A percentile compares a stretch with the other conserved stretches of the same genome.
Conservation (phyloP, 2,797 vertebrate genomes). For the Pseudocheirus occidentalis region DNA sequence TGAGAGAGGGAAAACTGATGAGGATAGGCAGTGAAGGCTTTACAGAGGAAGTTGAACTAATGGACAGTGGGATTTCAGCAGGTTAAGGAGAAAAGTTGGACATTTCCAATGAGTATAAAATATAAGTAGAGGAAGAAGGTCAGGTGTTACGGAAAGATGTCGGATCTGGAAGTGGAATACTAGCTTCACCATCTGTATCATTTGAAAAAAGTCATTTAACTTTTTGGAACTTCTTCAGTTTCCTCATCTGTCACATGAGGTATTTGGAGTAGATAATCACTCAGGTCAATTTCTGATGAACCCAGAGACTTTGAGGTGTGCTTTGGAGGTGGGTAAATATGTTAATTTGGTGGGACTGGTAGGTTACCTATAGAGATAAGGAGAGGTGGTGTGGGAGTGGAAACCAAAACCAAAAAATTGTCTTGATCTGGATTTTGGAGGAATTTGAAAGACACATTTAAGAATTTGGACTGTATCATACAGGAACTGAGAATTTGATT, state of each 20-base stretch:
- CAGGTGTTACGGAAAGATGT: not conserved
- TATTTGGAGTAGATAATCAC: not conserved
- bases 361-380: not conserved
- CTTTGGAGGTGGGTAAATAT: not conserved
- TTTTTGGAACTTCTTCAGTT: not conserved
- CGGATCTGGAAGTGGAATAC: too few relatives aligned
- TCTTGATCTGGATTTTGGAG: not conserved
- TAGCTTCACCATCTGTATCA: not conserved
- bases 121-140: not conserved
- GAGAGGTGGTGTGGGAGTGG: not conserved
- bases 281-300: not conserved
- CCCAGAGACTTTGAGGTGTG: not conserved
- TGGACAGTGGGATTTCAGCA: not conserved
- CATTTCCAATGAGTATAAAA: not conserved
- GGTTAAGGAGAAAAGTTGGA: not conserved
- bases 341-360: not conserved
- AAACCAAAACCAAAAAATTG: not conserved
- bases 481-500: not conserved
- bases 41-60: not conserved
- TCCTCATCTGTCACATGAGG: not conserved
- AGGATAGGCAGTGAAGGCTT: not conserved
- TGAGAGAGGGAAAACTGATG: not conserved
- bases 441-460: not conserved
- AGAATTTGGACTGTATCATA: not conserved
- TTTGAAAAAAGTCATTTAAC: not conserved